Evolutionary conservation across 2,888 invertebrate species (phyloP), one percentile per base, ranked within the genome.

Genomic region (Anthophora plumipes): DNA sequence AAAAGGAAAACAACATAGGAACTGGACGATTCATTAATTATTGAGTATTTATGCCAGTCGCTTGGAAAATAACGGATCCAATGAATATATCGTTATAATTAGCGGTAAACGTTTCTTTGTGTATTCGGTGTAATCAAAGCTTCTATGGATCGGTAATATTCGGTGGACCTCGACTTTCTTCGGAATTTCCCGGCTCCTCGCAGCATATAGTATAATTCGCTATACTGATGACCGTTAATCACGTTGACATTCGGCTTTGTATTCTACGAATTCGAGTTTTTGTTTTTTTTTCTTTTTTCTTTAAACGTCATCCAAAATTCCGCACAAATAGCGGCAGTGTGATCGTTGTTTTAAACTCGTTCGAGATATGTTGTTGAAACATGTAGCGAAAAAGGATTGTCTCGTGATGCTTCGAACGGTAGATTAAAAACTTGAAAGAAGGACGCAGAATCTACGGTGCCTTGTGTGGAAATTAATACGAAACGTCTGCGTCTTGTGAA

Each of bases 151-250:
- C 50, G 68, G 61, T 39, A 41, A 68, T 48, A 8, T 37, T 78
- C 77, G 77, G 12, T 46, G 1, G 46, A 25, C 3, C 20, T 78
- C 69, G 78, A 14, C 25, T 52, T 46, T 46, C 50, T 48, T 78
- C 76, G 78, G 69, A 20, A 41, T 39, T 25, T 12, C 14, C 60
- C 78, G 69, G 43, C 1, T 48, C 22, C 22, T 39, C 20, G 39
- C 57, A n/a, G 57, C 52, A 48, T 57, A 79, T 60, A 69, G 52
- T 68, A 64, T 55, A 74, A 71, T 71, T 82, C 66, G 25, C 61
- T 82, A 61, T 59, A 61, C 50, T 46, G 50, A 55, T 66, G 60
- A 77, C 73, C 70, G 82, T 81, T 72, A 77, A 74, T 82, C 81
- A 73, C 77, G 67, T 77, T 82, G 82, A 81, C 77, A 57, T 77